These are phyloP conservation scores for Crotophaga sulcirostris DNA, from an alignment of 2,113 vertebrate species.

Conservation along the genomic window DNA sequence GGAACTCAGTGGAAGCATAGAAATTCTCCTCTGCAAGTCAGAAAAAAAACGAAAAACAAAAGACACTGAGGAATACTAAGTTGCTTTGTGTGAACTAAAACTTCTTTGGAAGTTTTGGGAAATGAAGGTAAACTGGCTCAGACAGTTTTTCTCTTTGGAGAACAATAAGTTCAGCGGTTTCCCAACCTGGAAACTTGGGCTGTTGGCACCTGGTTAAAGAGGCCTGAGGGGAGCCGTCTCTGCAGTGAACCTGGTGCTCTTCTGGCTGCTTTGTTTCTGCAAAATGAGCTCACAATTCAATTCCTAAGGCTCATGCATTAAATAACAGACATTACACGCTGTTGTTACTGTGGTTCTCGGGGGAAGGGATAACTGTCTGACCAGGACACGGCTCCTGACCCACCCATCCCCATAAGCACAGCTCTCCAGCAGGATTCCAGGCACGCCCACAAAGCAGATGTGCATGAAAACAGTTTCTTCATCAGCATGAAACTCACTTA, in stretches of 20 bases:
- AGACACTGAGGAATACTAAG: neutral
- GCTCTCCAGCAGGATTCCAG: neutral
- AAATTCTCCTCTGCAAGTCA: neutral
- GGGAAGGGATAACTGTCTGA: neutral
- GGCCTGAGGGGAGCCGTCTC: neutral
- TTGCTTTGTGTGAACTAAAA: neutral
- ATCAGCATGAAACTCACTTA: neutral
- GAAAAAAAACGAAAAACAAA: neutral
- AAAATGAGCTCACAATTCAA: neutral
- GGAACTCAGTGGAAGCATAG: neutral
- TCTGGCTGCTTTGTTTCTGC: neutral
- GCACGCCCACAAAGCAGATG: neutral
- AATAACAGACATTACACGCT: neutral
- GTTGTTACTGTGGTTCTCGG: neutral
- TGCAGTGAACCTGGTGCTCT: neutral
- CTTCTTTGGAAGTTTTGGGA: neutral
- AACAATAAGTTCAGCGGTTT: neutral
- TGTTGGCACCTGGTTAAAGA: neutral
- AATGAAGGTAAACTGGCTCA: neutral
- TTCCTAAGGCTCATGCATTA: neutral
- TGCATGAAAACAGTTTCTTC: accelerated
- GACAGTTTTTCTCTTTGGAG: neutral
- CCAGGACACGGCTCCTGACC: neutral
- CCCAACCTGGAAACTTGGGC: neutral
- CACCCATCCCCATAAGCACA: no score